phyloP scores from a whole-genome alignment of 2,113 vertebrate genomes.

The Aldabrachelys gigantea region DNA sequence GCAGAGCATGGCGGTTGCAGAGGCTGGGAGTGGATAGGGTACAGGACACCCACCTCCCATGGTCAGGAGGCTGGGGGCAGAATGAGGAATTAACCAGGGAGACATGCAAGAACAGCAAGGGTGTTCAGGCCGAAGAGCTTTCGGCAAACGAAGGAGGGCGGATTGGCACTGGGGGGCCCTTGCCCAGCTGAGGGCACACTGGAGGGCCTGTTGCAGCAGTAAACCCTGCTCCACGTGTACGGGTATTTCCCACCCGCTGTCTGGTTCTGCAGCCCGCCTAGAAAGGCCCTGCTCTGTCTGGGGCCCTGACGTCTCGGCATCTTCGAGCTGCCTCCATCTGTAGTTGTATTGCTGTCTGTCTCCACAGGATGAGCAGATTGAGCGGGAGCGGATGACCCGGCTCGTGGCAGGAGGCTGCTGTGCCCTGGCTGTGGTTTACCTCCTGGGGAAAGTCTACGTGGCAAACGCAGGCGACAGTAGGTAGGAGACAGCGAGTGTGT shows the following conservation, averaged over 20 bases:
- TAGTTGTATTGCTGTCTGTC: neutral
- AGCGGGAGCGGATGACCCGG: constrained; percentile 85
- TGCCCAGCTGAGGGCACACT: too few species aligned
- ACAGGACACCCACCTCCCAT: neutral
- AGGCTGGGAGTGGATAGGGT: neutral
- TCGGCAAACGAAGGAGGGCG: too few species aligned
- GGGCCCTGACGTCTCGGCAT: neutral
- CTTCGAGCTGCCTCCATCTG: neutral
- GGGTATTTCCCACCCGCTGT: neutral
- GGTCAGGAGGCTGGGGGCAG: neutral
- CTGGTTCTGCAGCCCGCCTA: neutral
- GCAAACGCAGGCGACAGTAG: constrained; percentile 98
- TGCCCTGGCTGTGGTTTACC: constrained; percentile 88
- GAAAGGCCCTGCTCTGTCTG: too few species aligned
- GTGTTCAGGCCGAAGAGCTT: neutral
- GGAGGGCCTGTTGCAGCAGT: neutral
- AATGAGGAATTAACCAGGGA: too few species aligned
- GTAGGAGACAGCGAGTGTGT: constrained; percentile 66
- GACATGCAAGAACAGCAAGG: neutral
- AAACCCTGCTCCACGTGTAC: too few species aligned
- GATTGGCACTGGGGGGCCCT: neutral
- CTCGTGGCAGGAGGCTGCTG: constrained; percentile 93
- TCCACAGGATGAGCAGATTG: constrained; percentile 91
- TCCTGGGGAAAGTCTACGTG: constrained; percentile 95
- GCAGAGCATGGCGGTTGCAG: neutral